Base-by-base conservation (phyloP, 2,888 invertebrate species). In the Volucella inanis region DNA sequence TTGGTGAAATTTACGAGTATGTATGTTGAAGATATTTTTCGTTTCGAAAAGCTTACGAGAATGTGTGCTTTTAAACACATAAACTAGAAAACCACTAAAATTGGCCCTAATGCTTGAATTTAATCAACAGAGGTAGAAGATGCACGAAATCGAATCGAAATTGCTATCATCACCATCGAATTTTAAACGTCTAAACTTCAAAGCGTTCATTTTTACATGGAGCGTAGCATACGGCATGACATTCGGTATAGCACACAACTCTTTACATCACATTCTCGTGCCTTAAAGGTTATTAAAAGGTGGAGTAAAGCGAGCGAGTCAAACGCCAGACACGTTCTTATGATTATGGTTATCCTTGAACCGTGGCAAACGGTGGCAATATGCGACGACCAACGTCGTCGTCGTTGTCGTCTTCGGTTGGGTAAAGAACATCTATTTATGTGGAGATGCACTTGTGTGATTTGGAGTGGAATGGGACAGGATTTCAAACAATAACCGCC, bases 321-420 rank as follows among this genome's bases (percentile, higher is more conserved):
- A 67, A 45, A 70, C 57, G 11, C 18, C 49, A 71, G 72, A 62
- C 55, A 78, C 14, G 68, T 47, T 79, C 59, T 65, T 75, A 47
- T 59, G 52, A 65, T 70, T 74, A 84, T 84, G 59, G 45, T 79
- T 79, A 84, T 79, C 83, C 83, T 84, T 84, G 79, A 84, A 84
- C 83, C 70, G 59, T 49, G 68, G 14, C 57, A 52, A 75, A 45
- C 64, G 18, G 52, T 74, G 83, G 74, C 68, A 70, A 64, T 78
- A 74, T 74, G 68, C 54, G 61, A 50, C 57, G 54, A 38, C 50
- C 15, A 10, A n/a, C 8, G 31, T 59, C 31, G 22, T 22, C 22
- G 22, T 22, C 3, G 22, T 22, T 22, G 22, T 22, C 22, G 31
- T 31, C 31, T 31, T 31, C 31, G 31, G 31, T 31, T 6, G 39